Evolutionary conservation across 2,888 invertebrate genomes (phyloP).

Genomic region (Willowsia nigromaculata): DNA sequence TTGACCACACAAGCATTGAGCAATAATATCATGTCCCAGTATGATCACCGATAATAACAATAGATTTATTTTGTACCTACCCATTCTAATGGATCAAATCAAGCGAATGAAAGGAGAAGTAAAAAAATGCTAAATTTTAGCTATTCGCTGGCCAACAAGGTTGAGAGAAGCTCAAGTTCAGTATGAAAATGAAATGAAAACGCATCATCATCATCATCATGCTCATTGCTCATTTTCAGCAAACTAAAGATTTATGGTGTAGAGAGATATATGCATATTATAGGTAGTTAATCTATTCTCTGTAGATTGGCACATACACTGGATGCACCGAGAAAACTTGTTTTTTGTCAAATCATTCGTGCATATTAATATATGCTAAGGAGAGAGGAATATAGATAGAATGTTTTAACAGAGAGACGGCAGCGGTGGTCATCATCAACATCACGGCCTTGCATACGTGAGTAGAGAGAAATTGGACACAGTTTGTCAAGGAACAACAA

Average conservation of each 20-base stretch:
- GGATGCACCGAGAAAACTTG: conserved; percentile 40
- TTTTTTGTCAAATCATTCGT: conserved; percentile 32
- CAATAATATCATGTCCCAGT: conserved; percentile 21
- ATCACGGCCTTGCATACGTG: not conserved
- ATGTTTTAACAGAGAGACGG: not conserved
- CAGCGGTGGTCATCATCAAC: conserved; percentile 2
- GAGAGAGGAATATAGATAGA: not conserved
- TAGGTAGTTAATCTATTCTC: too few relatives aligned
- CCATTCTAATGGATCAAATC: conserved; percentile 57
- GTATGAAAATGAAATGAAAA: not conserved
- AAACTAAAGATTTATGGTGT: conserved; percentile 27
- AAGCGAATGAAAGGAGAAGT: conserved; percentile 33
- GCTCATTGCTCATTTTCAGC: too few relatives aligned
- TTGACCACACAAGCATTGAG: conserved; percentile 53
- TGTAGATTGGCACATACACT: not conserved
- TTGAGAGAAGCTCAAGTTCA: not conserved
- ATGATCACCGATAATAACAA: conserved; percentile 43
- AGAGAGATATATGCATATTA: too few relatives aligned
- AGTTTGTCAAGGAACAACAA: conserved; percentile 30
- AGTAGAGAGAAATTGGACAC: conserved; percentile 1
- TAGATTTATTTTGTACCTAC: conserved; percentile 32
- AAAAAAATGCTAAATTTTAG: conserved; percentile 19
- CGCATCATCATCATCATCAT: conserved; percentile 9
- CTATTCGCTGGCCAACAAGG: not conserved
- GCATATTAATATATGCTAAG: conserved; percentile 6